Evolutionary conservation across 1,140 invertebrate species (phyloP).

Genomic region (Thalassaphorura encarpata): DNA sequence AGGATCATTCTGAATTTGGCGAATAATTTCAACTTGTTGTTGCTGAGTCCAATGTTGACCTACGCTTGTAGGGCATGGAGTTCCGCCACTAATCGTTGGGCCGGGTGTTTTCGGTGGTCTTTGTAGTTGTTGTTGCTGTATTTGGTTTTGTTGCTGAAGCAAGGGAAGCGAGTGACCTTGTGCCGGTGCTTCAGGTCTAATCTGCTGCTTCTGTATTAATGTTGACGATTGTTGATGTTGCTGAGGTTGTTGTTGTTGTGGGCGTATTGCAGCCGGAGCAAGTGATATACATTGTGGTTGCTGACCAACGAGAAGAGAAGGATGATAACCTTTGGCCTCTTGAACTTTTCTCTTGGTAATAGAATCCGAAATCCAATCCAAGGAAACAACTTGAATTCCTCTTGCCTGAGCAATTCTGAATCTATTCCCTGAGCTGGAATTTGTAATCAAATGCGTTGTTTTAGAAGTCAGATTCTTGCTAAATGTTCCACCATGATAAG

Average conservation of each 20-base stretch:
- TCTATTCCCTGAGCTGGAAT: conserved; percentile 2
- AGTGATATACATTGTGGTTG: too few relatives aligned
- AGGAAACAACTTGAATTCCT: conserved; percentile 18
- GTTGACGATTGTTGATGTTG: background rate
- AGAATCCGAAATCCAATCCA: conserved; percentile 26
- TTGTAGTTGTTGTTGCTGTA: background rate
- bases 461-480: conserved; percentile 5
- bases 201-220: background rate
- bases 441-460: conserved; percentile 25
- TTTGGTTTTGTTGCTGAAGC: background rate
- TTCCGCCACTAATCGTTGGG: background rate
- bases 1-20: background rate
- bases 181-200: background rate
- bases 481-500: conserved; percentile 22
- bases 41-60: background rate
- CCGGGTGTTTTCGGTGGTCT: background rate
- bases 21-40: background rate
- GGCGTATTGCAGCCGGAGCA: background rate
- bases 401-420: conserved; percentile 11
- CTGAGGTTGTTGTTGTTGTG: background rate
- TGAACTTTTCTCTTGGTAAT: conserved; percentile 8
- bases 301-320: background rate
- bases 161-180: background rate
- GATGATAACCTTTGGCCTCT: conserved; percentile 20
- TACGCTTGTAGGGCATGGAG: background rate